These are phyloP conservation scores for Ardeotis arabs DNA, from an alignment of 2,113 vertebrate species.

Conservation along the genomic window DNA sequence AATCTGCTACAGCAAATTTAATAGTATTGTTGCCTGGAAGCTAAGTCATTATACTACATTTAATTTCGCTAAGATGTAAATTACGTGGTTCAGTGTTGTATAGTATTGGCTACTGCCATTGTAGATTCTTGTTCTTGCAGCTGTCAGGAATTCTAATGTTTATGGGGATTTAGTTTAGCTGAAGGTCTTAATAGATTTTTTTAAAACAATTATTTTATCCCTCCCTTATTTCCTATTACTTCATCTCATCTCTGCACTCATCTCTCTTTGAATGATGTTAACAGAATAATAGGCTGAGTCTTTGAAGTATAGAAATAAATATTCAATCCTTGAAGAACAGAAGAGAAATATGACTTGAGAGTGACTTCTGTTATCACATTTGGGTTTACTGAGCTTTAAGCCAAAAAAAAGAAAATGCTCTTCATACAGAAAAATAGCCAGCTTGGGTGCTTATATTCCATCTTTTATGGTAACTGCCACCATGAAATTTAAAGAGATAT, in stretches of 20 bases:
- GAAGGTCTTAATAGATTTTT: background rate
- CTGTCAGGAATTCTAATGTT: slow-evolving; percentile 67
- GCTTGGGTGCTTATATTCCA: background rate
- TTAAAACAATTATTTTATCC: background rate
- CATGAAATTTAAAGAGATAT: background rate
- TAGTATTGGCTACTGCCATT: slow-evolving; percentile 68
- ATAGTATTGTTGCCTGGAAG: slow-evolving; percentile 79
- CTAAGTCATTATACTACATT: slow-evolving; percentile 76
- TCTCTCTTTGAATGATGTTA: background rate
- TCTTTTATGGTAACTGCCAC: background rate
- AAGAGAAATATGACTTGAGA: background rate
- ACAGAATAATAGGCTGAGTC: background rate
- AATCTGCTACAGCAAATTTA: slow-evolving; percentile 77
- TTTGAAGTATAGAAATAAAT: background rate
- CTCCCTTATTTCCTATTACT: slow-evolving; percentile 4
- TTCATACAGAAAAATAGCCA: background rate
- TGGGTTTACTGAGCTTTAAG: background rate
- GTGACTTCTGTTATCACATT: background rate
- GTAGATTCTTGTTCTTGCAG: slow-evolving; percentile 63
- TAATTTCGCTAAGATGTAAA: slow-evolving; percentile 85
- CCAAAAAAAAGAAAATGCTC: background rate
- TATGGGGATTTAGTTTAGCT: slow-evolving; percentile 63
- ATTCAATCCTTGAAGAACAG: background rate
- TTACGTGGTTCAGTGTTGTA: slow-evolving; percentile 72
- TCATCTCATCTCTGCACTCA: background rate